Evolutionary conservation across 2,888 invertebrate genomes (phyloP).

Genomic region (Nomada lathburiana): DNA sequence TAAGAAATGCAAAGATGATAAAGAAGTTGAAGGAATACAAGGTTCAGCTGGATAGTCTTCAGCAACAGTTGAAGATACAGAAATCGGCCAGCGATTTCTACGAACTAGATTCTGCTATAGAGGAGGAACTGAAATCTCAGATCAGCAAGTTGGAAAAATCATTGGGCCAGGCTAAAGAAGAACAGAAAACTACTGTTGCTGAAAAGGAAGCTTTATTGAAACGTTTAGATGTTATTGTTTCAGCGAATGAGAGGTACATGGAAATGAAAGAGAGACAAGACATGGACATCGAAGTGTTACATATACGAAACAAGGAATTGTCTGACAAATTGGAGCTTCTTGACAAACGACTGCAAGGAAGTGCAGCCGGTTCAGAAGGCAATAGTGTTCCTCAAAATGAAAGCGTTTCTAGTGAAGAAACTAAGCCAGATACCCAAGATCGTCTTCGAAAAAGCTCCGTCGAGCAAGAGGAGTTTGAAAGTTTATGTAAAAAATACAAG

Average conservation of each 20-base stretch:
- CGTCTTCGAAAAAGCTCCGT: conserved; percentile 10
- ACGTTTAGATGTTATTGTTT: conserved; percentile 90
- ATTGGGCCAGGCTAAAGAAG: conserved; percentile 86
- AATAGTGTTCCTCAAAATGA: not conserved
- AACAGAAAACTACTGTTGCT: conserved; percentile 86
- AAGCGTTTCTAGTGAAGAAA: not conserved
- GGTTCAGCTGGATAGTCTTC: conserved; percentile 87
- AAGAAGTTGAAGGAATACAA: conserved; percentile 95
- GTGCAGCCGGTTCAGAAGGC: not conserved
- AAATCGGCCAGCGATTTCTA: conserved; percentile 86
- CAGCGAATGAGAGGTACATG: conserved; percentile 91
- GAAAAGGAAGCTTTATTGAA: conserved; percentile 90
- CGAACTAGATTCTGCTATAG: conserved; percentile 91
- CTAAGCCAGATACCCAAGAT: not conserved
- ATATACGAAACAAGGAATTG: conserved; percentile 89
- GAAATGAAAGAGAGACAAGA: conserved; percentile 94
- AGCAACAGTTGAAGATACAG: conserved; percentile 86
- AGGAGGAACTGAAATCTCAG: conserved; percentile 91
- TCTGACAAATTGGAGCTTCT: conserved; percentile 88
- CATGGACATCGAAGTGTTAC: conserved; percentile 90
- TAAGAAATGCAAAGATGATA: conserved; percentile 91
- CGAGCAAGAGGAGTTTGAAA: conserved; percentile 37
- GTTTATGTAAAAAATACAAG: conserved; percentile 67
- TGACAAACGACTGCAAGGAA: conserved; percentile 74
- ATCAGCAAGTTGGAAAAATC: conserved; percentile 88